Evolutionary conservation across 2,888 invertebrate genomes (phyloP).

Genomic region (Drymonia ruficornis): DNA sequence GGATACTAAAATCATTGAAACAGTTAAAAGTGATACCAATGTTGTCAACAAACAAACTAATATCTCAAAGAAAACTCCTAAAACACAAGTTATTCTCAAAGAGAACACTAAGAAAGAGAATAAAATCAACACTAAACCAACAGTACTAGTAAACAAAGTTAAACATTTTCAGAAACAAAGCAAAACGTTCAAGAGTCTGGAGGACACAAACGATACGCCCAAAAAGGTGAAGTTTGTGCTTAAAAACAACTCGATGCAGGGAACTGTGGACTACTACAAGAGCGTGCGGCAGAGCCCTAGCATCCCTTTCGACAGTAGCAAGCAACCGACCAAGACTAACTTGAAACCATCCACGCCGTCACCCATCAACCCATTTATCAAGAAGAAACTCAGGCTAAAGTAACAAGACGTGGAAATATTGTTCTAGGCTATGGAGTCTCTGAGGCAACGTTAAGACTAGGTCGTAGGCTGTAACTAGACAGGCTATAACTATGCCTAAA

Average conservation of each 20-base stretch:
- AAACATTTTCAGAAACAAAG: conserved; percentile 59
- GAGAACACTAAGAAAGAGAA: conserved; percentile 4
- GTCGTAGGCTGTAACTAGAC: too few relatives aligned
- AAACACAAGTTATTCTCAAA: conserved; percentile 7
- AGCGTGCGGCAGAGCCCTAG: conserved; percentile 89
- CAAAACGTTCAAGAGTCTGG: conserved; percentile 15
- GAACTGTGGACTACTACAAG: conserved; percentile 89
- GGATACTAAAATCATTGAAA: conserved; percentile 9
- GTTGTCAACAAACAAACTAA: not conserved
- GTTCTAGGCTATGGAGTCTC: too few relatives aligned
- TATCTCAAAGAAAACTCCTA: conserved; percentile 8
- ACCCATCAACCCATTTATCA: conserved; percentile 92
- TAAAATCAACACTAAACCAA: conserved; percentile 19
- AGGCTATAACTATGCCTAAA: too few relatives aligned
- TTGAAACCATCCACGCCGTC: conserved; percentile 88
- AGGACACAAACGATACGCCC: conserved; percentile 50
- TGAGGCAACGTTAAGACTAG: too few relatives aligned
- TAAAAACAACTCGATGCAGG: conserved; percentile 89
- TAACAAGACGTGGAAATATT: conserved; percentile 5
- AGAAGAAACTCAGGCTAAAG: conserved; percentile 69
- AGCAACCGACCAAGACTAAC: conserved; percentile 89
- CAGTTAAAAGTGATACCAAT: not conserved
- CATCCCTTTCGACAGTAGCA: conserved; percentile 90
- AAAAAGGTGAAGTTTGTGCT: conserved; percentile 91
- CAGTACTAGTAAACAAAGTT: conserved; percentile 54